A percentile compares a stretch with the other conserved stretches of the same genome.
These are phyloP conservation scores for Pecten maximus DNA, from an alignment of 2,888 invertebrate species.

Conservation along the genomic window DNA sequence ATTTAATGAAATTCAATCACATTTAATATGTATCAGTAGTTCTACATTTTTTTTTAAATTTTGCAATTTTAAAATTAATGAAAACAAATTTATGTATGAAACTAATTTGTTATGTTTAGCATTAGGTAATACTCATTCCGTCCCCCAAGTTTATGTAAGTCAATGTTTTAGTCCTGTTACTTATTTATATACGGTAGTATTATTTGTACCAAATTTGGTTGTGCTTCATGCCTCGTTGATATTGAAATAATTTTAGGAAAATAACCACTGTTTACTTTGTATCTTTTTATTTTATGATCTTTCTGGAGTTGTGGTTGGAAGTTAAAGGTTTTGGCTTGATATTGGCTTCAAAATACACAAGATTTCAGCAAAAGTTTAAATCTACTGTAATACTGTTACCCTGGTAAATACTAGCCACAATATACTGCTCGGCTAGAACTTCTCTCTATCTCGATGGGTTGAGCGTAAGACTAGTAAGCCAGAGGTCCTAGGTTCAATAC, in stretches of 20 bases:
- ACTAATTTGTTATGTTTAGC: background rate
- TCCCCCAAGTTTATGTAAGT: background rate
- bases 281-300: background rate
- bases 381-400: too few species aligned
- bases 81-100: background rate
- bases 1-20: too few species aligned
- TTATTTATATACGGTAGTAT: background rate
- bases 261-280: too few species aligned
- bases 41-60: too few species aligned
- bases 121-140: constrained; percentile 4
- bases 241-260: background rate
- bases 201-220: background rate
- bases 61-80: background rate
- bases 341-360: background rate
- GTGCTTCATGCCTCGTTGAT: background rate
- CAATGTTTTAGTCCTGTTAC: background rate
- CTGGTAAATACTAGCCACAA: too few species aligned
- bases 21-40: too few species aligned
- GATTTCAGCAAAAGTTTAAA: background rate
- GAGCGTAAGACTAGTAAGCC: too few species aligned
- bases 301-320: background rate
- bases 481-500: too few species aligned
- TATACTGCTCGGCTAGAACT: too few species aligned
- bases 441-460: too few species aligned
- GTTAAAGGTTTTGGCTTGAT: background rate